A percentile compares a stretch with the other conserved stretches of the same genome.
Evolutionary conservation across 2,113 vertebrate species (phyloP).

Genomic region (Nerophis ophidion): DNA sequence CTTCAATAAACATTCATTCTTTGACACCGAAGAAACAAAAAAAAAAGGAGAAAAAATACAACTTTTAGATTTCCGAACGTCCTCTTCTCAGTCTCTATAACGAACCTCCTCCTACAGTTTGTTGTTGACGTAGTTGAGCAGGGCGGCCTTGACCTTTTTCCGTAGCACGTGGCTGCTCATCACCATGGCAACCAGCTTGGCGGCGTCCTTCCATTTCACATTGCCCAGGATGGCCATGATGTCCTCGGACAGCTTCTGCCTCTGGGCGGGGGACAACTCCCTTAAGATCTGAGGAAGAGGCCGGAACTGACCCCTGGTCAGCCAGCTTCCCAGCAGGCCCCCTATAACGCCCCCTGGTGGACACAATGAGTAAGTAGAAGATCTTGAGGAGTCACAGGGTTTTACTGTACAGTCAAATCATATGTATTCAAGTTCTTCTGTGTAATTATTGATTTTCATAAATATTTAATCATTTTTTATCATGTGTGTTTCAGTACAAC

Average conservation of each 20-base stretch:
- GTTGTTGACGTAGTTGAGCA: constrained; percentile 70
- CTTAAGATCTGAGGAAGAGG: constrained; percentile 82
- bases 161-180: constrained; percentile 72
- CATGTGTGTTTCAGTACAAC: too few species aligned
- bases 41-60: too few species aligned
- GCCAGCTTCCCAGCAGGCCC: constrained; percentile 77
- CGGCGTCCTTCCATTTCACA: constrained; percentile 75
- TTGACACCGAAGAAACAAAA: too few species aligned
- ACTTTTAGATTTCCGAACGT: too few species aligned
- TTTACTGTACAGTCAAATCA: too few species aligned
- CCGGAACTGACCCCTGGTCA: constrained; percentile 76
- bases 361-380: not conserved
- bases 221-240: constrained; percentile 49
- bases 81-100: constrained; percentile 68
- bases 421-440: too few species aligned
- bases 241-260: constrained; percentile 69
- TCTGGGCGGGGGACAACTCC: constrained; percentile 74
- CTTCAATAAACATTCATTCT: too few species aligned
- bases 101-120: constrained; percentile 75
- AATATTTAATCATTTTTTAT: too few species aligned
- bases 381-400: not conserved
- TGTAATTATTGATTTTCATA: too few species aligned
- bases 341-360: constrained; percentile 77
- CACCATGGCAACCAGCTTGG: constrained; percentile 75
- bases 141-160: constrained; percentile 63